Conservation (phyloP, 2,113 vertebrate genomes). For the Periophthalmodon schlosseri region DNA sequence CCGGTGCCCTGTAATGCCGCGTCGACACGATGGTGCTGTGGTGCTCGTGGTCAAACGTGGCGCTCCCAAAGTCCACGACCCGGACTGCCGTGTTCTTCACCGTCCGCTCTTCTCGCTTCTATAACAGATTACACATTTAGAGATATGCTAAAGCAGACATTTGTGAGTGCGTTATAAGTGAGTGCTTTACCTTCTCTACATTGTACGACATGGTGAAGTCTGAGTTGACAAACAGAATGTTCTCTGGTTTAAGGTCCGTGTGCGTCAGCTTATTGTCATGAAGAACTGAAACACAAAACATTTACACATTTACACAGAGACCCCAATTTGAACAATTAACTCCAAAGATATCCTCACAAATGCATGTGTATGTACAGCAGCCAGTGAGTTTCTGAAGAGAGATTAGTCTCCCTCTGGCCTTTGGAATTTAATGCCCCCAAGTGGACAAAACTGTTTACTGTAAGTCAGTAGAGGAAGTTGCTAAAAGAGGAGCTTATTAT, state of each 20-base stretch:
- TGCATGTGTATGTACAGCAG: background rate
- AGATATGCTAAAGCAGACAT: background rate
- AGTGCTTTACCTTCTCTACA: conserved; percentile 85
- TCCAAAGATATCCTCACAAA: background rate
- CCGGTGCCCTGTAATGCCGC: conserved; percentile 92
- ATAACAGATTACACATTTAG: conserved; percentile 4
- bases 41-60: conserved; percentile 95
- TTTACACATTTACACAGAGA: background rate
- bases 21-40: conserved; percentile 96
- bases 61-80: conserved; percentile 95
- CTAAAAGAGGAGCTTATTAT: background rate
- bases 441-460: conserved; percentile 14
- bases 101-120: conserved; percentile 91
- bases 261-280: conserved; percentile 97
- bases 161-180: background rate
- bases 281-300: conserved; percentile 79
- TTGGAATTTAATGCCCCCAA: conserved; percentile 14
- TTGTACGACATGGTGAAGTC: conserved; percentile 92
- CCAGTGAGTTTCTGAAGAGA: background rate
- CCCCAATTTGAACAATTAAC: background rate
- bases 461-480: background rate
- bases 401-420: background rate
- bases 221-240: conserved; percentile 96
- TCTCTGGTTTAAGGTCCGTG: conserved; percentile 97
- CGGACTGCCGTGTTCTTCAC: conserved; percentile 89